Percentiles rank a stretch among this genome's conserved stretches.
Evolutionary conservation across 1,140 invertebrate genomes (phyloP).

Genomic region (Notospermus geniculatus): DNA sequence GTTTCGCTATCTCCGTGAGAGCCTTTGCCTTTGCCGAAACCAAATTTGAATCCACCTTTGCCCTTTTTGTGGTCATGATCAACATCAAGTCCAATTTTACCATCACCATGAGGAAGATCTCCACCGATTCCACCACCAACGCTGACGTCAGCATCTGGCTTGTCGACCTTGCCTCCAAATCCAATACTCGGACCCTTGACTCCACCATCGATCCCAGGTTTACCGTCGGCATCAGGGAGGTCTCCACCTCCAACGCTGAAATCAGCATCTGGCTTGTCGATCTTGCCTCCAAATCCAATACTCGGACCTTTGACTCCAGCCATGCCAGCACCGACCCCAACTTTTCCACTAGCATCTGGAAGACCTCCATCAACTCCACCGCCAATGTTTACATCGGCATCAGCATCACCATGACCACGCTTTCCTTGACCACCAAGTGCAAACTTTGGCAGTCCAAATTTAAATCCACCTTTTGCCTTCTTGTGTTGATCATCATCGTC

Average conservation of each 20-base stretch:
- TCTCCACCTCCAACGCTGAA: background rate
- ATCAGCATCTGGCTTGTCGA: no score
- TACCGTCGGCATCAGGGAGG: background rate
- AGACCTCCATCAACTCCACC: no score
- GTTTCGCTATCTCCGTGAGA: background rate
- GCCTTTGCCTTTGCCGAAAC: background rate
- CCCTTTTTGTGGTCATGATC: background rate
- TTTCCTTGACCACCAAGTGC: background rate
- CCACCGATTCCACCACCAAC: background rate
- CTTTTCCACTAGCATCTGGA: background rate
- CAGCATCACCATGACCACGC: background rate
- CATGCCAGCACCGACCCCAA: background rate
- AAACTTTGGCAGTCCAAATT: background rate
- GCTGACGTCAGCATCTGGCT: background rate
- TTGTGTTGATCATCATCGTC: background rate
- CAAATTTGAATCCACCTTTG: background rate
- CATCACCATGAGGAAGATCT: background rate
- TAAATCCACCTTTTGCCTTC: no score
- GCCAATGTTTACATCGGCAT: no score
- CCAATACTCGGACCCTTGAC: background rate
- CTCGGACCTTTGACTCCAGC: background rate
- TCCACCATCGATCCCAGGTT: background rate
- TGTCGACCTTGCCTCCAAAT: background rate
- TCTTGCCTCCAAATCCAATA: background rate
- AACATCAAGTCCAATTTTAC: background rate